Evolutionary conservation across 2,888 invertebrate species (phyloP), one percentile per base, ranked within the genome.

Genomic region (Caenorhabditis sp.): DNA sequence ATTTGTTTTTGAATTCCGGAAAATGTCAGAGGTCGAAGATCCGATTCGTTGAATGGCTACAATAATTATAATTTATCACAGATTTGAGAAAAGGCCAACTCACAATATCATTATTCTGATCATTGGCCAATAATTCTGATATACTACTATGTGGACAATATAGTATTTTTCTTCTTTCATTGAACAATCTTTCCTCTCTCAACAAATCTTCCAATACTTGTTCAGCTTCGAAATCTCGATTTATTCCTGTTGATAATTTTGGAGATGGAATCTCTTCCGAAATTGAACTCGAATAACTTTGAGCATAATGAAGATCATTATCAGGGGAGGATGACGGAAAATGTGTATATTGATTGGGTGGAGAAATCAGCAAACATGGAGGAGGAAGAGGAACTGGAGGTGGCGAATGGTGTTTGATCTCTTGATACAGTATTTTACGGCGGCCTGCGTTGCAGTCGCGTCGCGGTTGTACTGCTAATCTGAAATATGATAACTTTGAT

Each of bases 391-490:
- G 31, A 31, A 10, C 5, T 6, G 31, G 31, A 31, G 31, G 31
- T 6, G 31, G 31, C 5, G 31, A 31, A 57, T 19, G 4, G 63
- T 31, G 57, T 21, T 58, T 58, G 24, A 58, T 49, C 50, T 36
- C 21, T 62, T 63, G 65, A 60, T 70, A 76, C 60, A 68, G 69
- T 57, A 81, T 81, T 61, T 80, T 80, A 23, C 81, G 65, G 12
- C 81, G 62, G 1, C 79, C 79, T 1, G 78, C 77, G 27, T 81
- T 81, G 36, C 79, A 79, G 31, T 81, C 81, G 1, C 81, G 67
- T 12, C 81, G 65, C 1, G 81, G 81, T 62, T 81, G 81, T 2
- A 81, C 81, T 8, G 81, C 81, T 21, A 69, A 53, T 68, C 72
- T 70, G 50, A 12, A 57, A n/a, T 12, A 26, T 4, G 31, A 31